phyloP scores from a whole-genome alignment of 2,888 invertebrate genomes.

The Melieria crassipennis region DNA sequence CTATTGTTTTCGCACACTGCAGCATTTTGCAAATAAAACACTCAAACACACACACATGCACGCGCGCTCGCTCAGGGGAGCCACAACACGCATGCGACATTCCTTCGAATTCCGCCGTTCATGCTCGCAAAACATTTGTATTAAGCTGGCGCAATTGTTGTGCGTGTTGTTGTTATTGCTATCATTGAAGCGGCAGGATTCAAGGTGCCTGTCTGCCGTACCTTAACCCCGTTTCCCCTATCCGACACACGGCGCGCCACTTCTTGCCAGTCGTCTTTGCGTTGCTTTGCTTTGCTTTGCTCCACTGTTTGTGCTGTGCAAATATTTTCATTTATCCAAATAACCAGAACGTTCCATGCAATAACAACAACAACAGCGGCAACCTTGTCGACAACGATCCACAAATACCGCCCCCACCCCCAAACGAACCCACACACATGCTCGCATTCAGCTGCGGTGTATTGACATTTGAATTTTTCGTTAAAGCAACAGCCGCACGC shows the following conservation, averaged over 20 bases:
- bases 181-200: too few species aligned
- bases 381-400: not conserved
- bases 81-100: slow-evolving; percentile 12
- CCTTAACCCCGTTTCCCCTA: not conserved
- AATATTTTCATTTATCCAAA: slow-evolving; percentile 6
- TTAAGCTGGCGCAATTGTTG: too few species aligned
- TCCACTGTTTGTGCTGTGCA: not conserved
- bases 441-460: not conserved
- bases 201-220: not conserved
- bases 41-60: not conserved
- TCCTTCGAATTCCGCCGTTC: not conserved
- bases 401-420: not conserved
- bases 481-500: too few species aligned
- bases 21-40: too few species aligned
- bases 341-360: not conserved
- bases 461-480: not conserved
- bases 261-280: not conserved
- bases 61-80: not conserved
- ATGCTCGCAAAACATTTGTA: too few species aligned
- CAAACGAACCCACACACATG: not conserved
- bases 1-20: too few species aligned
- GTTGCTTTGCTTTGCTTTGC: not conserved
- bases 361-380: not conserved
- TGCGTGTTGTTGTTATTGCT: too few species aligned
- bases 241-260: too few species aligned